Evolutionary conservation across 2,113 vertebrate genomes (phyloP), one percentile per base, ranked within the genome.

Genomic region (Eclectus roratus): DNA sequence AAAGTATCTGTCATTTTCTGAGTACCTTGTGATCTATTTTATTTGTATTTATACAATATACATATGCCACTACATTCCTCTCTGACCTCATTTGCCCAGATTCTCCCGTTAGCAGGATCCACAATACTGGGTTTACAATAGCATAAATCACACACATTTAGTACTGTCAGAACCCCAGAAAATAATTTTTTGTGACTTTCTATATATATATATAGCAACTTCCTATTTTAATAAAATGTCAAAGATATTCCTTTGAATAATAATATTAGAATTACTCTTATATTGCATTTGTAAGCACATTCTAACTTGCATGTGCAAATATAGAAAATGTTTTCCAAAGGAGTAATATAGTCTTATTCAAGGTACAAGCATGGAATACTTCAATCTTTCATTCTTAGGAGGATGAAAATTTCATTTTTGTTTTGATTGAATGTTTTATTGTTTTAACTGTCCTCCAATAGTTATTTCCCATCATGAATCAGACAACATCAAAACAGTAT

Each of bases 11-110:
- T 97, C 97, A 97, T 87, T 97, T 97, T 96, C 84, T 91, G 88
- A 97, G 80, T 95, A 93, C 64, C 58, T 88, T 94, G 89, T 97
- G 95, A 98, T 98, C 95, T 97, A 92, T 97, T 97, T 97, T 96
- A 96, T 98, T 98, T 98, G 97, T 98, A 97, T 97, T 96, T 97
- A 88, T 97, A 95, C 93, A 94, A 91, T 96, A 97, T 98, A 97
- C 97, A 97, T 97, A 95, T 97, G 96, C 91, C 93, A 71, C 88
- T 97, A 94, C 84, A 81, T 93, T 97, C 85, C 93, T 80, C 93
- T 97, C 66, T 97, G 95, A 97, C 97, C 89, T 89, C 61, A 91
- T 60, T 53, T 58, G 37, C 47, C 41, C 43, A 84, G 47, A 91
- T 84, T 93, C 73, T 81, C 71, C 61, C 25, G 25, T 84, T 58